A percentile compares a stretch with the other conserved stretches of the same genome.
Evolutionary conservation across 2,113 vertebrate species (phyloP).

Genomic region (Pristiophorus japonicus): DNA sequence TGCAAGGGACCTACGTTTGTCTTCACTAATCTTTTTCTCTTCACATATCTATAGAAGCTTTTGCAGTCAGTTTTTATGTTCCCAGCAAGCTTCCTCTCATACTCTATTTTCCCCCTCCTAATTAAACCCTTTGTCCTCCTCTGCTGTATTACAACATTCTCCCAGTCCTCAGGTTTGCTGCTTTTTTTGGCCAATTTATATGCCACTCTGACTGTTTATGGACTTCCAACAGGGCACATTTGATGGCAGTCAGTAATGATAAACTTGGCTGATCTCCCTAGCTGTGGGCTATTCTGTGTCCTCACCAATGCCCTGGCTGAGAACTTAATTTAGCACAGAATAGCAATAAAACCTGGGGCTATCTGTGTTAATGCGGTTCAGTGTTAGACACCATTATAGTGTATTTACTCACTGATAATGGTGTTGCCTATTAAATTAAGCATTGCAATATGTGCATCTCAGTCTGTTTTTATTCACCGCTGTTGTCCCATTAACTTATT

Average conservation of each 20-base stretch:
- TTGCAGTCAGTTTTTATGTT: no score
- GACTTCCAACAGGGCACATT: background rate
- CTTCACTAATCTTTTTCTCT: no score
- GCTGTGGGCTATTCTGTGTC: background rate
- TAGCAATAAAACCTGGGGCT: background rate
- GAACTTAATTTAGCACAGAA: slow-evolving; percentile 12
- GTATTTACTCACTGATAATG: background rate
- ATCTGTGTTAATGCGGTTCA: background rate
- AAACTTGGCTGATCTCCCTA: background rate
- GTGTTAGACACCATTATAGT: background rate
- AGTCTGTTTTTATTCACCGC: no score
- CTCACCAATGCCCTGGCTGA: background rate
- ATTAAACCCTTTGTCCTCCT: no score
- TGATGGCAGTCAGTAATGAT: background rate
- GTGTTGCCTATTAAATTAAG: background rate
- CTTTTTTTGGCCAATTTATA: no score
- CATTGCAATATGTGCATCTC: background rate
- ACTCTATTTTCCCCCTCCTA: no score
- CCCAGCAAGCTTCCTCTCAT: no score
- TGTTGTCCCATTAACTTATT: background rate
- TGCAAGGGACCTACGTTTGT: no score
- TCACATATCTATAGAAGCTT: no score
- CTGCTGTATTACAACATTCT: no score
- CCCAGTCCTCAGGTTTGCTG: no score
- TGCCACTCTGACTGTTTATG: background rate